phyloP scores from a whole-genome alignment of 1,140 invertebrate species.

The Adoxophyes honmai region DNA sequence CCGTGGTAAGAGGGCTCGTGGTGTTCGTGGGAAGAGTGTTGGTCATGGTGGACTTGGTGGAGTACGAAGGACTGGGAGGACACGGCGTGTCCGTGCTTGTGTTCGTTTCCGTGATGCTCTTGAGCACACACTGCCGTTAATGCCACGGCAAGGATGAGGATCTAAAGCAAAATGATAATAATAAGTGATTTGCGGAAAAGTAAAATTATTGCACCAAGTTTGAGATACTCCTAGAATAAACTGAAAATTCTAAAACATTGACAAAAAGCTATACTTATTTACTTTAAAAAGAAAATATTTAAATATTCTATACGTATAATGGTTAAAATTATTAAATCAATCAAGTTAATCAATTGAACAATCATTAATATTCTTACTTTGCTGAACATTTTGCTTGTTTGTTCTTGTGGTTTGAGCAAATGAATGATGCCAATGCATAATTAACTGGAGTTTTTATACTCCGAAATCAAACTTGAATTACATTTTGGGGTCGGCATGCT shows the following conservation, averaged over 20 bases:
- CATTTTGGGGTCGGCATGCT: not conserved
- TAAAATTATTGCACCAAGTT: too few species aligned
- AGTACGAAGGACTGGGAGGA: conserved; percentile 27
- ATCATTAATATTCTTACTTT: conserved; percentile 36
- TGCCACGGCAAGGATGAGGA: conserved; percentile 27
- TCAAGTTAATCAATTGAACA: too few species aligned
- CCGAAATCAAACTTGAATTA: conserved; percentile 4
- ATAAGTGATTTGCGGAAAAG: too few species aligned
- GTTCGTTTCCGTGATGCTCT: conserved; percentile 18
- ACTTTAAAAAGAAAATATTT: too few species aligned
- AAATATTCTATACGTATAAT: too few species aligned
- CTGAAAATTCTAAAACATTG: too few species aligned
- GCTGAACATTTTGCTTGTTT: conserved; percentile 29
- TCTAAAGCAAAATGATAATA: conserved; percentile 21
- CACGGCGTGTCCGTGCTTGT: conserved; percentile 18
- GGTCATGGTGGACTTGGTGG: conserved; percentile 16
- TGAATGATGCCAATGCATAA: not conserved
- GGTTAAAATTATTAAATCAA: too few species aligned
- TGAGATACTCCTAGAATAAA: too few species aligned
- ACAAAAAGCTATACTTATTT: too few species aligned
- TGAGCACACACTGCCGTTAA: conserved; percentile 26
- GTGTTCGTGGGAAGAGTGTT: not conserved
- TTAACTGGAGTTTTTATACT: not conserved
- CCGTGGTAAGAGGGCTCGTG: not conserved
- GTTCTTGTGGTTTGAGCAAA: not conserved